Percentiles rank a stretch among this genome's conserved stretches.
Evolutionary conservation across 1,140 invertebrate genomes (phyloP).

Genomic region (Drosophila punjabiensis): DNA sequence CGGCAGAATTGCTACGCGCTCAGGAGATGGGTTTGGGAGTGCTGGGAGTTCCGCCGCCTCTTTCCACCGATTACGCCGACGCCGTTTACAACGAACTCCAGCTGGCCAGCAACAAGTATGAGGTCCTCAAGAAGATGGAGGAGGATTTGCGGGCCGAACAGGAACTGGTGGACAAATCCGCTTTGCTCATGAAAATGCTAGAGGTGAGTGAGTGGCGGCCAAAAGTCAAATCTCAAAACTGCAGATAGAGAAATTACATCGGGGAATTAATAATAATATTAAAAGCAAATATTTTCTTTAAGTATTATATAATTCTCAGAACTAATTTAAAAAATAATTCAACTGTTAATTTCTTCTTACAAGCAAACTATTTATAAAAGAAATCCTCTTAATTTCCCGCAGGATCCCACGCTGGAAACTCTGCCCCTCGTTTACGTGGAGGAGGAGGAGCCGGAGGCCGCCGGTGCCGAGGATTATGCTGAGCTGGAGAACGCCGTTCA

Average conservation of each 20-base stretch:
- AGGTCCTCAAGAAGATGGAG: conserved; percentile 78
- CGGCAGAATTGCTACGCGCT: conserved; percentile 69
- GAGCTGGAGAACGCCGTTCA: conserved; percentile 57
- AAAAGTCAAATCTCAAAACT: background rate
- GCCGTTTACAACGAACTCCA: conserved; percentile 73
- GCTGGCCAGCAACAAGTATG: conserved; percentile 70
- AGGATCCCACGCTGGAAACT: conserved; percentile 79
- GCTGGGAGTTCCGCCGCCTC: conserved; percentile 25
- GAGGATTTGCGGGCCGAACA: conserved; percentile 80
- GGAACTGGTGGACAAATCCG: conserved; percentile 83
- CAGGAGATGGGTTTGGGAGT: conserved; percentile 25
- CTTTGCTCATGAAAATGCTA: conserved; percentile 83
- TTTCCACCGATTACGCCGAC: conserved; percentile 61
- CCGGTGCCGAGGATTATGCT: conserved; percentile 51
- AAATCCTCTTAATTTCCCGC: too few relatives aligned
- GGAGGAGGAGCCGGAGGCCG: conserved; percentile 56
- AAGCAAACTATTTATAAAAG: background rate
- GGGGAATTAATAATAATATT: background rate
- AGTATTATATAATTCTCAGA: background rate
- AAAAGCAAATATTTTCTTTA: too few relatives aligned
- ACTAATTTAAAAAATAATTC: too few relatives aligned
- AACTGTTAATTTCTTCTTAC: background rate
- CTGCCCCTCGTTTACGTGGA: conserved; percentile 86
- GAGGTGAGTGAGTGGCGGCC: conserved; percentile 61
- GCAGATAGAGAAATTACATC: conserved; percentile 3